These are phyloP conservation scores for Antennarius maculatus DNA, from an alignment of 2,797 vertebrate species.

Conservation along the genomic window DNA sequence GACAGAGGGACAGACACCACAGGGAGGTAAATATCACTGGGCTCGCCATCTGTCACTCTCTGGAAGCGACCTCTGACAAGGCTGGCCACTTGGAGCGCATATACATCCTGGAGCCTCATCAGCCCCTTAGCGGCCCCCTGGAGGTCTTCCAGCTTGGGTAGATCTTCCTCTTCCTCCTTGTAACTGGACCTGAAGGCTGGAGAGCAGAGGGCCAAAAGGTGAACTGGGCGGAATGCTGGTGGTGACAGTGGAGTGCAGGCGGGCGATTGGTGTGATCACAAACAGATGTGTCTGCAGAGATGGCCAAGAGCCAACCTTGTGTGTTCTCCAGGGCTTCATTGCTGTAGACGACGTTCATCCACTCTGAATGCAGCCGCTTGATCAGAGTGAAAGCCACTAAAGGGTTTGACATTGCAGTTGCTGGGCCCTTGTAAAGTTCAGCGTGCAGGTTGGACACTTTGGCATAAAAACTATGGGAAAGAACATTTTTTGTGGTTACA, in stretches of 20 bases:
- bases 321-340: constrained; percentile 84
- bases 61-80: constrained; percentile 87
- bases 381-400: constrained; percentile 90
- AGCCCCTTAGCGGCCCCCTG: constrained; percentile 88
- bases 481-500: background rate
- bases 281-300: constrained; percentile 37
- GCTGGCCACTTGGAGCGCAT: constrained; percentile 84
- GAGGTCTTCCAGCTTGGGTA: constrained; percentile 89
- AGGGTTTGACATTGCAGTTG: constrained; percentile 84
- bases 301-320: constrained; percentile 77
- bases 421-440: constrained; percentile 68
- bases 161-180: constrained; percentile 76
- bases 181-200: constrained; percentile 86
- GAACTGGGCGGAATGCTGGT: constrained; percentile 31
- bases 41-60: constrained; percentile 56
- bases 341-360: constrained; percentile 88
- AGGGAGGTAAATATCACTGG: constrained; percentile 81
- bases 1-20: constrained; percentile 79
- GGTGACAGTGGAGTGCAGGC: constrained; percentile 26
- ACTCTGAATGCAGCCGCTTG: constrained; percentile 92
- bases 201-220: constrained; percentile 48
- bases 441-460: constrained; percentile 86
- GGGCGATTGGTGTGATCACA: constrained; percentile 34
- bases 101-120: constrained; percentile 95
- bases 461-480: constrained; percentile 85